Base-by-base conservation (phyloP, 2,888 invertebrate species). In the Allolobophora icterica region DNA sequence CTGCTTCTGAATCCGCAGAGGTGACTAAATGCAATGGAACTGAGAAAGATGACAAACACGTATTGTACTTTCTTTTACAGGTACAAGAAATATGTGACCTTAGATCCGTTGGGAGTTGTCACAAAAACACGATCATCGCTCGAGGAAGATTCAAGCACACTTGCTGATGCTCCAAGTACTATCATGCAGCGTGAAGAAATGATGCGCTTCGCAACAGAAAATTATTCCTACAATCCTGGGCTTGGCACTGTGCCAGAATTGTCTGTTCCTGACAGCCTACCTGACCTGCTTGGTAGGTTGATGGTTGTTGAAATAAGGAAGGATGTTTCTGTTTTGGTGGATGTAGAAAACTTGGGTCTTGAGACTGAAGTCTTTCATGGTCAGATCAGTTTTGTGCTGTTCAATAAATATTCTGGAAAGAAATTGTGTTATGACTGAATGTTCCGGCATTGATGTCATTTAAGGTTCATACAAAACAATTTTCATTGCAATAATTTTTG, bases 251-350 rank as follows among this genome's bases (percentile, higher is more conserved):
- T 98, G 15, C 98, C 98, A 5, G 97, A 97, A 93, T 96, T 98
- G 93, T 97, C 98, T 95, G 97, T 98, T 93, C 98, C 98, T 0
- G 95, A 97, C 84, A 97, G 97, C 94, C 96, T 98, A 91, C 98
- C 98, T 0, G 98, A 98, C 95, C 96, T 98, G 92, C 97, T 98
- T 40, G 98, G 96, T 95, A 93, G 89, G 91, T 91, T 35, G 2
- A 40, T n/a, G 35, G n/a, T 21, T 89, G 38, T 89, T 71, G 8
- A 71, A 8, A 8, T 30, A 71, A 71, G 71, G 30, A n/a, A 52
- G 19, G 71, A n/a, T 71, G 71, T 71, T 30, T 71, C n/a, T 71
- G 30, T n/a, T n/a, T 71, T n/a, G n/a, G n/a, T 71, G 11, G 17
- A 30, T n/a, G n/a, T 71, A 0, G 71, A 30, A n/a, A n/a, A 71